These are phyloP conservation scores for Melanostoma mellinum DNA, from an alignment of 2,888 invertebrate species.

Conservation along the genomic window DNA sequence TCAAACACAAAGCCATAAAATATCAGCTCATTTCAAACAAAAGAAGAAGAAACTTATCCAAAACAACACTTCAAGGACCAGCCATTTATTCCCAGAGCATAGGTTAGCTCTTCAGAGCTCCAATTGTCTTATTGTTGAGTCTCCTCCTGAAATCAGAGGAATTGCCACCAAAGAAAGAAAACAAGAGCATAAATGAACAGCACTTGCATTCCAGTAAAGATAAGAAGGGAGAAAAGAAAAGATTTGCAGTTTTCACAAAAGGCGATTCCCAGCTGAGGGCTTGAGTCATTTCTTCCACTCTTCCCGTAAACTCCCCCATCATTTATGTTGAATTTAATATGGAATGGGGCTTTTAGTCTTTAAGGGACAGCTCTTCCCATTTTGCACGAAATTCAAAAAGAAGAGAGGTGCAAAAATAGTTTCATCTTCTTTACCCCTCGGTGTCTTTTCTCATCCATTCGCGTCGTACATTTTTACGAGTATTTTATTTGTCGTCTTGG, in stretches of 20 bases:
- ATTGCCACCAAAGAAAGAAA: constrained; percentile 28
- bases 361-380: constrained; percentile 1
- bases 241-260: constrained; percentile 62
- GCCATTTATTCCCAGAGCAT: constrained; percentile 27
- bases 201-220: background rate
- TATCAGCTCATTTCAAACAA: constrained; percentile 34
- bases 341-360: background rate
- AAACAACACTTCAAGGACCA: constrained; percentile 36
- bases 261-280: constrained; percentile 45
- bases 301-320: constrained; percentile 14
- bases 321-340: constrained; percentile 46
- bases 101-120: background rate
- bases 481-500: constrained; percentile 54
- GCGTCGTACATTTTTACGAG: constrained; percentile 14
- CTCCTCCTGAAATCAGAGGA: constrained; percentile 46
- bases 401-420: constrained; percentile 14
- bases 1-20: constrained; percentile 5
- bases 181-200: constrained; percentile 12
- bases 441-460: background rate
- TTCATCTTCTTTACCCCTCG: constrained; percentile 2
- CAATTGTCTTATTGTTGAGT: constrained; percentile 33
- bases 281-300: constrained; percentile 34
- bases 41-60: constrained; percentile 14
- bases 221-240: constrained; percentile 22
- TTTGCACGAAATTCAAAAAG: background rate